Percentiles rank a stretch among this genome's conserved stretches.
Evolutionary conservation across 2,888 invertebrate genomes (phyloP).

Genomic region (Hemaris fuciformis): DNA sequence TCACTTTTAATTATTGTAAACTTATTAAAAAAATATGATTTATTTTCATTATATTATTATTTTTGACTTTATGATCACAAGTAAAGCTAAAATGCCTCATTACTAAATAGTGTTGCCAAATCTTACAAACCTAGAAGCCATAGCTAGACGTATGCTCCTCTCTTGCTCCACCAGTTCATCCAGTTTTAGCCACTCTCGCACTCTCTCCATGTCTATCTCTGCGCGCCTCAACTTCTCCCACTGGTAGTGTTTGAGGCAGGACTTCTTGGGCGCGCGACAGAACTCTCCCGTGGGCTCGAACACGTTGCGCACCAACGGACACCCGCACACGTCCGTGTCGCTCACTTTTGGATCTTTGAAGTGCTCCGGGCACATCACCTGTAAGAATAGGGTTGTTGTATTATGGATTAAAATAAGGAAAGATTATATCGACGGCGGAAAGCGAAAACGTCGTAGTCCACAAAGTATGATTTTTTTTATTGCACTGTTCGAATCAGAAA

Average conservation of each 20-base stretch:
- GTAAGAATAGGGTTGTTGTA: background rate
- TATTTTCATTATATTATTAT: too few species aligned
- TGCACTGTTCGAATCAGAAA: too few species aligned
- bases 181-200: conserved; percentile 94
- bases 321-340: conserved; percentile 95
- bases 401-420: too few species aligned
- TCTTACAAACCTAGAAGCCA: conserved; percentile 74
- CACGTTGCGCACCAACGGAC: conserved; percentile 92
- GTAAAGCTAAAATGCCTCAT: background rate
- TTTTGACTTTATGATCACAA: too few species aligned
- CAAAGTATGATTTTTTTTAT: too few species aligned
- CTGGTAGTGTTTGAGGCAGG: conserved; percentile 94
- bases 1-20: too few species aligned
- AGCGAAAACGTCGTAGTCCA: too few species aligned
- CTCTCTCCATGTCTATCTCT: conserved; percentile 97
- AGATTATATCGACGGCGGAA: too few species aligned
- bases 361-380: conserved; percentile 97
- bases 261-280: conserved; percentile 93
- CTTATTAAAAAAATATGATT: too few species aligned
- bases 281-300: conserved; percentile 93
- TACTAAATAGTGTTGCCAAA: too few species aligned
- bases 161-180: conserved; percentile 98
- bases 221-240: conserved; percentile 98
- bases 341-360: conserved; percentile 95
- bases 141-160: conserved; percentile 88